Conservation (phyloP, 2,888 invertebrate genomes). For the Molanna angustata region DNA sequence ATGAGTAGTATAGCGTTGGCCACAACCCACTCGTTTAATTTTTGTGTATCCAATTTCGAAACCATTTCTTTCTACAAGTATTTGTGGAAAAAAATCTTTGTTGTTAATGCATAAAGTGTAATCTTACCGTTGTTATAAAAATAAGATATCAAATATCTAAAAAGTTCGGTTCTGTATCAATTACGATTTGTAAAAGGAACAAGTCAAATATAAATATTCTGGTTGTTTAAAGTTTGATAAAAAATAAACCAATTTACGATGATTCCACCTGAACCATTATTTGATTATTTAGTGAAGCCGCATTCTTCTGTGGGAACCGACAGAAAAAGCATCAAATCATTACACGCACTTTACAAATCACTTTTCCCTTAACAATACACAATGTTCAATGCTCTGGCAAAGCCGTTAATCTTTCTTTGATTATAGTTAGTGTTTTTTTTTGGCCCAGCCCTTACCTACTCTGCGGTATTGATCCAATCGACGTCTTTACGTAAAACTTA, state of each 20-base stretch:
- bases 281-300: slow-evolving; percentile 24
- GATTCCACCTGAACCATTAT: slow-evolving; percentile 20
- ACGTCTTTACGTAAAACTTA: slow-evolving; percentile 23
- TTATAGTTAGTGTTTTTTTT: slow-evolving; percentile 15
- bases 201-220: too few relatives aligned
- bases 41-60: too few relatives aligned
- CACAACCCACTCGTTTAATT: too few relatives aligned
- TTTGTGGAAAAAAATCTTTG: too few relatives aligned
- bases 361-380: slow-evolving; percentile 19
- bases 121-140: too few relatives aligned
- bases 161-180: too few relatives aligned
- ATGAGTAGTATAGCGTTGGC: too few relatives aligned
- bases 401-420: slow-evolving; percentile 20
- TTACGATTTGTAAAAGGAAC: too few relatives aligned
- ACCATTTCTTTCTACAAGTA: too few relatives aligned
- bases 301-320: slow-evolving; percentile 27
- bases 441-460: slow-evolving; percentile 9
- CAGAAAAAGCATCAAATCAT: slow-evolving; percentile 31
- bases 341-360: slow-evolving; percentile 37
- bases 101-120: too few relatives aligned
- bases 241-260: slow-evolving; percentile 22
- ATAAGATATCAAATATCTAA: too few relatives aligned
- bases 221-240: too few relatives aligned
- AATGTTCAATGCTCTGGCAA: slow-evolving; percentile 17
- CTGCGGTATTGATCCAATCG: slow-evolving; percentile 19